Conservation (phyloP, 2,888 invertebrate species). For the Epiblema foenella region DNA sequence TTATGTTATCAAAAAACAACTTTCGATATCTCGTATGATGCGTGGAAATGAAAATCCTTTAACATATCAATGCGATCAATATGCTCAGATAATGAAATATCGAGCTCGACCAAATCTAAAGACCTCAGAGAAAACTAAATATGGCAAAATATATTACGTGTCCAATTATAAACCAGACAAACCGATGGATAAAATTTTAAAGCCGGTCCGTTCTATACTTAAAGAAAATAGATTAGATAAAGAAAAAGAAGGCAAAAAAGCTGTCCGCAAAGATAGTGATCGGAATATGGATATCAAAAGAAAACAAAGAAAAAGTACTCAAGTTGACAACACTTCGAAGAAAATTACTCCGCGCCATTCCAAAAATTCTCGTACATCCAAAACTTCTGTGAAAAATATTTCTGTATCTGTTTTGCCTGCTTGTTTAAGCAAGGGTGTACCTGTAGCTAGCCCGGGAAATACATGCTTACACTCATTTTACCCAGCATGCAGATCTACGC, state of each 20-base stretch:
- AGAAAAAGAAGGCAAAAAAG: too few species aligned
- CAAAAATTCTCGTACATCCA: not conserved
- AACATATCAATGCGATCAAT: not conserved
- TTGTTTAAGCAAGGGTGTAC: not conserved
- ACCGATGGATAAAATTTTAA: not conserved
- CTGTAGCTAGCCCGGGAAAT: not conserved
- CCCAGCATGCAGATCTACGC: not conserved
- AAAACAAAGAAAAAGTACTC: not conserved
- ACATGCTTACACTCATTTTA: not conserved
- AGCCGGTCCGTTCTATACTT: not conserved
- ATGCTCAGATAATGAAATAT: not conserved
- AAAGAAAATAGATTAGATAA: not conserved
- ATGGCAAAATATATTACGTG: constrained; percentile 18
- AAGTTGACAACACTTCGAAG: not conserved
- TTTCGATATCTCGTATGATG: not conserved
- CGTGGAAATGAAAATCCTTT: not conserved
- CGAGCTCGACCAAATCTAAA: not conserved
- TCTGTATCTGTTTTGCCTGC: not conserved
- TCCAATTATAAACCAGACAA: not conserved
- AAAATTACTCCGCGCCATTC: not conserved
- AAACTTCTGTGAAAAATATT: not conserved
- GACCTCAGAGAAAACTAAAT: not conserved
- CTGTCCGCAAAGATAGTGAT: not conserved
- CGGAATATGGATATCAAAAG: not conserved
- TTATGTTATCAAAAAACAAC: constrained; percentile 2